phyloP scores from a whole-genome alignment of 1,140 invertebrate genomes.

The Bradynema listronoti region DNA sequence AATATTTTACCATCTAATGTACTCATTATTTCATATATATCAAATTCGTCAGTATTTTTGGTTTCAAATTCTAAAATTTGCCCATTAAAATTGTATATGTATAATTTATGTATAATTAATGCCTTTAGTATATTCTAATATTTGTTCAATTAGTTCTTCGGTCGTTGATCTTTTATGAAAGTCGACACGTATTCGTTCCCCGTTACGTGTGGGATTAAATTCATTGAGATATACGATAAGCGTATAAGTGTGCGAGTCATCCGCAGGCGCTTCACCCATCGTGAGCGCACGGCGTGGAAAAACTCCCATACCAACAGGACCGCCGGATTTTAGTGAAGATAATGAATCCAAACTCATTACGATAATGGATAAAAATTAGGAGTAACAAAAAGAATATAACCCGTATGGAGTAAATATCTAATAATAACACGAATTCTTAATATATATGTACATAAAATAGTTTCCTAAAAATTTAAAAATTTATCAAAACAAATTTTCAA shows the following conservation, averaged over 20 bases:
- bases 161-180: slow-evolving; percentile 52
- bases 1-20: slow-evolving; percentile 66
- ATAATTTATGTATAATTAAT: no score
- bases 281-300: slow-evolving; percentile 52
- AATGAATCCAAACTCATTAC: no score
- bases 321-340: no score
- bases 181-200: slow-evolving; percentile 35
- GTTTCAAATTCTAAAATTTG: slow-evolving; percentile 34
- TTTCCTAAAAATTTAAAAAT: no score
- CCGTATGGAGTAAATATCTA: no score
- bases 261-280: slow-evolving; percentile 30
- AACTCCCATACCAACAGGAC: no score
- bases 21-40: slow-evolving; percentile 69
- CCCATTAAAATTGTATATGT: slow-evolving; percentile 5
- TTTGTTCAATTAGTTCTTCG: slow-evolving; percentile 54
- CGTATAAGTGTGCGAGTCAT: slow-evolving; percentile 45
- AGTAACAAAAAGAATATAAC: no score
- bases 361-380: no score
- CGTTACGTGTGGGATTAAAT: slow-evolving; percentile 49
- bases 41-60: slow-evolving; percentile 44
- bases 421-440: no score
- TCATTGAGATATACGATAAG: slow-evolving; percentile 45
- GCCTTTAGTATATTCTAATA: slow-evolving; percentile 38
- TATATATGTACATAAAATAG: no score
- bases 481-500: no score